Base-by-base conservation (phyloP, 2,888 invertebrate genomes). In the Volucella zonaria region DNA sequence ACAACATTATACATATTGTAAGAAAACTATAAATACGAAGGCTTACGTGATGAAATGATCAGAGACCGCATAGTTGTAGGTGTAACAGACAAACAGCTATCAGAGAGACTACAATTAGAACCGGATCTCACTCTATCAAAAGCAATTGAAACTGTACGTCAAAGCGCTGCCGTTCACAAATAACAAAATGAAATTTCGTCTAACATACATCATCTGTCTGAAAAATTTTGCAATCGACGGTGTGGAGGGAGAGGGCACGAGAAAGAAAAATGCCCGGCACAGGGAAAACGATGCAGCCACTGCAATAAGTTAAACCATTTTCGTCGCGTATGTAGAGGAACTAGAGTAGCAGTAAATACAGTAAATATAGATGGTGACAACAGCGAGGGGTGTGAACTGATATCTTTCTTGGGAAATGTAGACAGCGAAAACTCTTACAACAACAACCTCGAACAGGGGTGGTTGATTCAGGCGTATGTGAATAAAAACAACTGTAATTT, bases 1-100 rank as follows among this genome's bases (percentile, higher is more conserved):
- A 51, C 58, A 49, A 18, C 70, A n/a, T 42, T 71, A 4, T 59
- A 71, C 9, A 56, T 59, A 8, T 14, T 71, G 14, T 61, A 61
- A 14, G 61, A 71, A 31, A 52, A 61, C 14, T 71, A 51, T 52
- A 51, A 71, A 43, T 70, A 70, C 10, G 49, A 45, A n/a, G n/a
- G 47, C n/a, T 18, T 71, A 9, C 61, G 51, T 1, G 59, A 71
- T 42, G 54, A 54, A 62, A 73, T 73, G 62, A 61, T 73, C 42
- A 59, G 61, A 43, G 54, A 73, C 51, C 73, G 54, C 40, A 47
- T 61, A 9, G 49, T 51, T 18, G 73, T 43, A 40, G 49, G 59
- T 38, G 58, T 58, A 0, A 47, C 12, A 59, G 59, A 45, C 43
- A 56, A 31, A n/a, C n/a, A n/a, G n/a, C n/a, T n/a, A 43, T 68